phyloP scores from a whole-genome alignment of 2,888 invertebrate genomes.

The Dasypolia templi region DNA sequence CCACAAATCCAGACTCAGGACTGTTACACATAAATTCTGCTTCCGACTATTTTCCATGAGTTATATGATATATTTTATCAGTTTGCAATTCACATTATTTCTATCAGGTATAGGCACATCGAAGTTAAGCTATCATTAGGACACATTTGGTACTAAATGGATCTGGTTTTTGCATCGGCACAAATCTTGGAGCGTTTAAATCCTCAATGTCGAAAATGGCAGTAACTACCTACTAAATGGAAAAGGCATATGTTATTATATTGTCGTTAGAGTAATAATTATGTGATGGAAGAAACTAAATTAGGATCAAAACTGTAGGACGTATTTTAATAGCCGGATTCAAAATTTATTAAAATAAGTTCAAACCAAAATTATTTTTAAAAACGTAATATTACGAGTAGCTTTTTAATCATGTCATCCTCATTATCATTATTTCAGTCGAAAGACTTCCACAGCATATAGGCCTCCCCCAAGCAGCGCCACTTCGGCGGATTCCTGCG shows the following conservation, averaged over 20 bases:
- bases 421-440: too few species aligned
- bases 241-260: slow-evolving; percentile 58
- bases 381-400: not conserved
- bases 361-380: not conserved
- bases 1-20: too few species aligned
- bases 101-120: slow-evolving; percentile 6
- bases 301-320: slow-evolving; percentile 40
- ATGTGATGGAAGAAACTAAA: slow-evolving; percentile 36
- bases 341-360: not conserved
- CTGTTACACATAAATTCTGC: too few species aligned
- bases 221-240: slow-evolving; percentile 16
- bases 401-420: not conserved
- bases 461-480: too few species aligned
- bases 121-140: slow-evolving; percentile 44
- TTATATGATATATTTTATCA: not conserved
- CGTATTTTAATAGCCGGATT: slow-evolving; percentile 30
- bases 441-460: too few species aligned
- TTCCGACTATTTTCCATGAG: too few species aligned
- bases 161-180: slow-evolving; percentile 41
- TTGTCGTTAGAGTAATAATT: slow-evolving; percentile 55
- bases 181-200: slow-evolving; percentile 29
- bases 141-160: slow-evolving; percentile 29
- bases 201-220: slow-evolving; percentile 60
- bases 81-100: slow-evolving; percentile 5
- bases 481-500: too few species aligned